phyloP scores from a whole-genome alignment of 1,140 invertebrate species.

The Drosophila neocordata region DNA sequence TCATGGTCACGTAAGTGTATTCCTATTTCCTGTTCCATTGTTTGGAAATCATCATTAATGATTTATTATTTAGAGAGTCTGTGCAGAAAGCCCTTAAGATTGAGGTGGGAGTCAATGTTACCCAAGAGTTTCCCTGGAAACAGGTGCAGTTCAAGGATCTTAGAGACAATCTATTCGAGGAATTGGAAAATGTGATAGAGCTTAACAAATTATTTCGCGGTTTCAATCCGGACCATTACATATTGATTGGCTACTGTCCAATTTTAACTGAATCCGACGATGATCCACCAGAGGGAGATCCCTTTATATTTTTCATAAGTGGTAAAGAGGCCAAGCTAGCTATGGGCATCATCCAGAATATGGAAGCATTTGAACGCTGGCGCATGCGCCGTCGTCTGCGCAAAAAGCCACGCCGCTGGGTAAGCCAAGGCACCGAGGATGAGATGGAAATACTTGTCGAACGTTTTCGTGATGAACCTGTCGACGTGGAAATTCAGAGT shows the following conservation, averaged over 20 bases:
- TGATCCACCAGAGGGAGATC: conserved; percentile 85
- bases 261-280: conserved; percentile 85
- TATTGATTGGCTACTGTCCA: conserved; percentile 88
- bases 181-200: conserved; percentile 82
- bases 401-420: conserved; percentile 86
- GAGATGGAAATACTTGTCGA: conserved; percentile 85
- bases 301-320: conserved; percentile 86
- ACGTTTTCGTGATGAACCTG: conserved; percentile 84
- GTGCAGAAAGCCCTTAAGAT: conserved; percentile 83
- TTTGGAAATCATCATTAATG: too few species aligned
- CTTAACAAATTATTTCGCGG: conserved; percentile 84
- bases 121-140: conserved; percentile 89
- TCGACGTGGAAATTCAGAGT: conserved; percentile 87
- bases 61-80: conserved; percentile 22
- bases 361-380: conserved; percentile 86
- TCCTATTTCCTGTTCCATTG: too few species aligned
- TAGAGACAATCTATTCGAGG: conserved; percentile 85
- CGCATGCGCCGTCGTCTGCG: conserved; percentile 85
- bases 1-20: conserved; percentile 68
- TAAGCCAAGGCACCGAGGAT: conserved; percentile 85
- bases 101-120: conserved; percentile 85
- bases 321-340: conserved; percentile 83
- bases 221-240: conserved; percentile 83
- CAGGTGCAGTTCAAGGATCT: conserved; percentile 86
- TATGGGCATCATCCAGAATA: conserved; percentile 84